A percentile compares a stretch with the other conserved stretches of the same genome.
Conservation (phyloP, 2,888 invertebrate species). For the Epirrita christyi region DNA sequence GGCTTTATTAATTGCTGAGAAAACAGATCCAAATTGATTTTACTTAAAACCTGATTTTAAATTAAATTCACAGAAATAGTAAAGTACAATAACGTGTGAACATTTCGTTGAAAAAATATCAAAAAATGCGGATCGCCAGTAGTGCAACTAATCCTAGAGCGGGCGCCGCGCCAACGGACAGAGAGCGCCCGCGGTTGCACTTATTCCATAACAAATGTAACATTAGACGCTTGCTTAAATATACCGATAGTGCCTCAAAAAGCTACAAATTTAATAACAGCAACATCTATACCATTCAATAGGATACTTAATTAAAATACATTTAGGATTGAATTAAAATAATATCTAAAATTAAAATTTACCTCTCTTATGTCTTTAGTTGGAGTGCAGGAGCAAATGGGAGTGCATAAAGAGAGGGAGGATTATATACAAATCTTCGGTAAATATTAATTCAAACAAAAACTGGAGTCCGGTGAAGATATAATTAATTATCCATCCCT, state of each 20-base stretch:
- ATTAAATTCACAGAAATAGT: conserved; percentile 78
- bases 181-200: conserved; percentile 46
- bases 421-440: not conserved
- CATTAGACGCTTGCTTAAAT: conserved; percentile 64
- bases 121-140: conserved; percentile 76
- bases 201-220: conserved; percentile 73
- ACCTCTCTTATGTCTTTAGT: conserved; percentile 64
- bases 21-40: conserved; percentile 82
- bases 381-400: conserved; percentile 60
- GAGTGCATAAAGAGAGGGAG: not conserved
- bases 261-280: conserved; percentile 69
- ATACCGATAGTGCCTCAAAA: conserved; percentile 70
- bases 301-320: conserved; percentile 76
- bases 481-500: not conserved
- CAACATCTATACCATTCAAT: conserved; percentile 64
- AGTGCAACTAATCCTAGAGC: conserved; percentile 61
- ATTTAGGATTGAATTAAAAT: conserved; percentile 70
- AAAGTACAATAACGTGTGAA: conserved; percentile 78
- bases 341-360: conserved; percentile 69
- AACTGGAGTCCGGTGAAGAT: not conserved
- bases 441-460: conserved; percentile 12
- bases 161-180: conserved; percentile 21
- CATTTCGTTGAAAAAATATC: conserved; percentile 81
- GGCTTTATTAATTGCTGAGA: conserved; percentile 66
- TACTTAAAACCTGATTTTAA: conserved; percentile 80